Evolutionary conservation across 2,797 vertebrate species (phyloP).

Genomic region (Pyrocephalus nanus): DNA sequence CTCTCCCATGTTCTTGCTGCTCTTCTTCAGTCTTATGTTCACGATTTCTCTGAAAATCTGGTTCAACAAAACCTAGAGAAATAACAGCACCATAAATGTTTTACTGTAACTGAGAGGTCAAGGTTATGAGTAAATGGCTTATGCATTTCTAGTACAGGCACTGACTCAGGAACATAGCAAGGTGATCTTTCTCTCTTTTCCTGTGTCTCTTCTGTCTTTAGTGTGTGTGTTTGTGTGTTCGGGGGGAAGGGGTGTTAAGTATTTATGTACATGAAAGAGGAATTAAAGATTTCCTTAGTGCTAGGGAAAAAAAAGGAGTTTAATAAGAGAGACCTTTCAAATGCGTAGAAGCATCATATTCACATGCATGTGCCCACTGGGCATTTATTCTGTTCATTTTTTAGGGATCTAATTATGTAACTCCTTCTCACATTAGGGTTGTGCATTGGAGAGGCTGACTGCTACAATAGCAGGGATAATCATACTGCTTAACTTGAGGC

Average conservation of each 20-base stretch:
- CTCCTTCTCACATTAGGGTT: not conserved
- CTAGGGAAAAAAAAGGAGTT: not conserved
- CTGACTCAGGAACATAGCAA: not conserved
- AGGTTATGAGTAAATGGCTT: not conserved
- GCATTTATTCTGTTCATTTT: not conserved
- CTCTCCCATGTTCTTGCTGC: not conserved
- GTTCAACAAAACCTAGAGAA: not conserved
- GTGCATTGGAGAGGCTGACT: not conserved
- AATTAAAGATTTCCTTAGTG: not conserved
- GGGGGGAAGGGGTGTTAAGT: no score
- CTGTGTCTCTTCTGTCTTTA: not conserved
- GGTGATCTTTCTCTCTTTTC: not conserved
- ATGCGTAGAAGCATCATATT: not conserved
- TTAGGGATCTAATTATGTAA: not conserved
- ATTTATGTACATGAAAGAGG: not conserved
- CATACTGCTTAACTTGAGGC: not conserved
- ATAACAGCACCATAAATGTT: not conserved
- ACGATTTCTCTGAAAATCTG: not conserved
- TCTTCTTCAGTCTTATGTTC: not conserved
- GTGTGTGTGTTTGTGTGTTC: no score
- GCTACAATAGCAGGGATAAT: not conserved
- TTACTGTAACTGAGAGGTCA: not conserved
- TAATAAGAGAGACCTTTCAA: not conserved
- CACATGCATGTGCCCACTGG: not conserved
- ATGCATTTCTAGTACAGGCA: not conserved